Evolutionary conservation across 2,888 invertebrate species (phyloP), one percentile per base, ranked within the genome.

Genomic region (Dryobota labecula): DNA sequence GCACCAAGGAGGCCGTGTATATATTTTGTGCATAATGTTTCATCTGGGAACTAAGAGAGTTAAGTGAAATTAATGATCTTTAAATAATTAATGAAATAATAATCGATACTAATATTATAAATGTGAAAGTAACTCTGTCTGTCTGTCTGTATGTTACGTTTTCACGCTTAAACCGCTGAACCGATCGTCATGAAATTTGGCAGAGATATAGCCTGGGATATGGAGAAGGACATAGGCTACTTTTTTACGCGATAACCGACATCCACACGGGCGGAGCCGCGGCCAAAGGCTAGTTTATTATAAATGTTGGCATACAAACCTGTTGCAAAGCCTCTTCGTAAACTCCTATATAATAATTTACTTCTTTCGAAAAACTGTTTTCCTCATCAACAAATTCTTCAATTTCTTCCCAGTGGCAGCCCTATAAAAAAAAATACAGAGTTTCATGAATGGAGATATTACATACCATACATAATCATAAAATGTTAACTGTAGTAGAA

Each of bases 241-340:
- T n/a, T n/a, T n/a, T n/a, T n/a, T n/a, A n/a, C n/a, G n/a, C n/a
- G n/a, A n/a, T n/a, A n/a, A n/a, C n/a, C n/a, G n/a, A n/a, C n/a
- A n/a, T n/a, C n/a, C n/a, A n/a, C n/a, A n/a, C n/a, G n/a, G n/a
- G n/a, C n/a, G n/a, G n/a, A n/a, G n/a, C n/a, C n/a, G n/a, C n/a
- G n/a, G n/a, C n/a, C n/a, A n/a, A n/a, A n/a, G n/a, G n/a, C n/a
- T n/a, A n/a, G n/a, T n/a, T 36, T 36, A 36, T 36, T 36, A 8
- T 36, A 36, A 36, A 36, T 8, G 41, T 18, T 54, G 1, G 20
- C 13, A 24, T 24, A 53, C 54, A 33, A 56, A 91, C 96, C 93
- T 91, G 86, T 83, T 88, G 87, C 38, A 95, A 83, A 62, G 95
- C 95, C 73, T 94, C 93, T 87, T 96, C 94, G 87, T 92, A 96